Percentiles rank a stretch among this genome's conserved stretches.
Evolutionary conservation across 2,797 vertebrate species (phyloP).

Genomic region (Hirundo rustica): DNA sequence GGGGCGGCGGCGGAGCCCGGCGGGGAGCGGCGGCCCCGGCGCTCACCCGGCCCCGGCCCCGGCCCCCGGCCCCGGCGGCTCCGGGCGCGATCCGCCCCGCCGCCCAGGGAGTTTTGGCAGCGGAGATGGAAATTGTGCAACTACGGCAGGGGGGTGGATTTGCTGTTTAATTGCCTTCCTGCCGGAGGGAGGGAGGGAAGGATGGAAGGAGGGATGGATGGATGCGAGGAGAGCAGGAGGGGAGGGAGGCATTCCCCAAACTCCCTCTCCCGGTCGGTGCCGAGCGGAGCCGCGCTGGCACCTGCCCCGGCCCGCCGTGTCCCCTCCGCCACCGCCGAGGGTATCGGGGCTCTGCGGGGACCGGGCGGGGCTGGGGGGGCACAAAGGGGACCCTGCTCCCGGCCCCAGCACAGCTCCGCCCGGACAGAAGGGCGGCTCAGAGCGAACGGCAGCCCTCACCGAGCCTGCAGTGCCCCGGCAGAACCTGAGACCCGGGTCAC

Average conservation of each 20-base stretch:
- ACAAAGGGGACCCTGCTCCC: too few relatives aligned
- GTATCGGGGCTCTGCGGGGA: background rate
- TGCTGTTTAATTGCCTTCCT: conserved; percentile 40
- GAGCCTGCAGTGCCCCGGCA: background rate
- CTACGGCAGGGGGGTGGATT: conserved; percentile 33
- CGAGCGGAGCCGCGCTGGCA: background rate
- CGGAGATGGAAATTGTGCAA: conserved; percentile 59
- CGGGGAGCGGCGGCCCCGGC: background rate
- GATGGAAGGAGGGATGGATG: background rate
- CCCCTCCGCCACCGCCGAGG: background rate
- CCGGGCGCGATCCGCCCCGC: background rate
- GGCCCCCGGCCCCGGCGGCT: background rate
- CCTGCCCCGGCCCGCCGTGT: background rate
- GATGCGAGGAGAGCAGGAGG: background rate
- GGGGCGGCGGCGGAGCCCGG: background rate
- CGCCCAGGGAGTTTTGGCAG: conserved; percentile 8
- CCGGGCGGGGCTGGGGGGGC: too few relatives aligned
- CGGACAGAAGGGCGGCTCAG: background rate
- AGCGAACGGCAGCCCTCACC: rapidly evolving
- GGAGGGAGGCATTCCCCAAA: background rate
- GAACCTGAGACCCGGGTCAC: background rate
- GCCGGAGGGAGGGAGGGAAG: background rate
- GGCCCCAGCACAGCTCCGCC: background rate
- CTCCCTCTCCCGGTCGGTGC: background rate
- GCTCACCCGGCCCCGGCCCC: background rate